These are phyloP conservation scores for Tapera naevia DNA, from an alignment of 2,797 vertebrate species.

Conservation along the genomic window DNA sequence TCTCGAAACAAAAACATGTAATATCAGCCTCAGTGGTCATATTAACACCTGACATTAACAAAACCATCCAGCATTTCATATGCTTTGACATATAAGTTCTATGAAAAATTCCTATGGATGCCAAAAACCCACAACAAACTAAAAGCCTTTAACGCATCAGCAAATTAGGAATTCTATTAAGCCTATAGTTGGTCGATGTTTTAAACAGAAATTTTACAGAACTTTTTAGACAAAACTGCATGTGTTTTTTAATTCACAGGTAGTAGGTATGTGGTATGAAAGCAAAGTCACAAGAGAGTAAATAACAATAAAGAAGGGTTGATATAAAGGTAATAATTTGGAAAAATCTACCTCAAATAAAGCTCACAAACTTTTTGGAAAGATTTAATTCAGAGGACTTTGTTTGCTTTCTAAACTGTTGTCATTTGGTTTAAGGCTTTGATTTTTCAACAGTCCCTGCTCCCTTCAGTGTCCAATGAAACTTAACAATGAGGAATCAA, in stretches of 20 bases:
- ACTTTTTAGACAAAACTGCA: background rate
- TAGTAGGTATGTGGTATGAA: background rate
- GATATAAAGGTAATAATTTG: background rate
- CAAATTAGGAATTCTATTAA: background rate
- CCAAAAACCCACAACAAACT: background rate
- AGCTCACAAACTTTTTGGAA: background rate
- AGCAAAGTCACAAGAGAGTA: background rate
- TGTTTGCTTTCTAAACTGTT: background rate
- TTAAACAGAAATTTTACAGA: background rate
- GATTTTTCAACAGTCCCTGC: background rate
- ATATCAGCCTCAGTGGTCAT: background rate
- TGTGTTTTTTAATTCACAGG: background rate
- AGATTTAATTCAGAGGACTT: background rate
- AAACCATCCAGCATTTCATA: background rate
- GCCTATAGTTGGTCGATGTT: background rate
- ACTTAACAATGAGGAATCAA: background rate
- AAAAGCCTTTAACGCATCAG: background rate
- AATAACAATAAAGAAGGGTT: background rate
- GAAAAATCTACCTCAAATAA: background rate
- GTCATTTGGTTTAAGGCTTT: background rate
- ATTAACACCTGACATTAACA: background rate
- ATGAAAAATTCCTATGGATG: background rate
- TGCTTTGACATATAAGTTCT: background rate
- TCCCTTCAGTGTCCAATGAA: background rate
- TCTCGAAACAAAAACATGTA: background rate